Evolutionary conservation across 2,797 vertebrate species (phyloP).

Genomic region (Amniataba percoides): DNA sequence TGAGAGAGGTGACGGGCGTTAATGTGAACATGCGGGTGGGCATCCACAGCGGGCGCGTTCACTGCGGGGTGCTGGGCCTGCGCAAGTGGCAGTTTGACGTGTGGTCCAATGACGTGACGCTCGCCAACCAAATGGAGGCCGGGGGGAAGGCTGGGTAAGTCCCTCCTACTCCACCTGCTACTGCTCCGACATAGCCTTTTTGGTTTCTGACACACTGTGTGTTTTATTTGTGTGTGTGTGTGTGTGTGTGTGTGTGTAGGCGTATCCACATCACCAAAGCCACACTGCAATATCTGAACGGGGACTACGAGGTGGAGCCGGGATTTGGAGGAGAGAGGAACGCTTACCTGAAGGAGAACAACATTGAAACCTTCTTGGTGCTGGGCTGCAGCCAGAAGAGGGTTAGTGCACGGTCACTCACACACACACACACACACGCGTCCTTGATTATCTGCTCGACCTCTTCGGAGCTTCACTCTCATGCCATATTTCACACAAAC

Average conservation of each 20-base stretch:
- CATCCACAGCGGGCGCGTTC: conserved; percentile 96
- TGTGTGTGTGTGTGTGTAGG: conserved; percentile 72
- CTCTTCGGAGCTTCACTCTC: conserved; percentile 49
- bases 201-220: conserved; percentile 24
- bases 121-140: conserved; percentile 97
- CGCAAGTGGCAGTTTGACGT: conserved; percentile 99
- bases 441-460: conserved; percentile 37
- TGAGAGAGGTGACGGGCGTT: conserved; percentile 96
- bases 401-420: conserved; percentile 79
- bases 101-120: conserved; percentile 97
- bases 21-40: conserved; percentile 99
- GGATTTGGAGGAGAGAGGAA: conserved; percentile 94
- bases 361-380: conserved; percentile 96
- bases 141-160: conserved; percentile 94
- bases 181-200: neutral
- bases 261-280: conserved; percentile 97
- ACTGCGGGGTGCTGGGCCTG: conserved; percentile 95
- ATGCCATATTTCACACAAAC: conserved; percentile 63
- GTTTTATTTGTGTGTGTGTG: conserved; percentile 36
- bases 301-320: conserved; percentile 94
- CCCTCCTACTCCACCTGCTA: conserved; percentile 24
- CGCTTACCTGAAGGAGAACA: conserved; percentile 93
- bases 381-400: conserved; percentile 96
- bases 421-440: conserved; percentile 21
- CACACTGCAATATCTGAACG: conserved; percentile 94